Percentiles rank a stretch among this genome's conserved stretches.
Evolutionary conservation across 2,113 vertebrate species (phyloP).

Genomic region (Apistogramma diplotaenia): DNA sequence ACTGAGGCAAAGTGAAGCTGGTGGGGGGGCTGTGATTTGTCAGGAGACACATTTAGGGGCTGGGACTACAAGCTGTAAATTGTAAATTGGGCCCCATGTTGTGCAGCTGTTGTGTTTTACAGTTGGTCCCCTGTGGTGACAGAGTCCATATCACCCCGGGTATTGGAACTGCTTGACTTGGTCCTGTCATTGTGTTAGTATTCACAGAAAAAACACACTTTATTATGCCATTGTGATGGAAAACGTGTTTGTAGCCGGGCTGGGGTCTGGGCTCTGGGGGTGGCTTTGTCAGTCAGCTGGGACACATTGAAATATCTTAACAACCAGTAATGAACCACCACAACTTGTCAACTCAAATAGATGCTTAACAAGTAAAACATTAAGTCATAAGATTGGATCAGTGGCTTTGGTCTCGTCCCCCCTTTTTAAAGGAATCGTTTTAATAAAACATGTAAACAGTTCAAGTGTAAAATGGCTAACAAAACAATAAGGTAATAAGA

Average conservation of each 20-base stretch:
- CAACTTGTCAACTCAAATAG: not conserved
- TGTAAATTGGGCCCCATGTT: not conserved
- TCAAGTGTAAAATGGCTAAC: not conserved
- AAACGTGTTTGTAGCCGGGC: not conserved
- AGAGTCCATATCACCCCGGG: not conserved
- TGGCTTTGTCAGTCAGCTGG: not conserved
- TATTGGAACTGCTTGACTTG: not conserved
- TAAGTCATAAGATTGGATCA: not conserved
- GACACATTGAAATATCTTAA: not conserved
- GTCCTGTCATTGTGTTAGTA: not conserved
- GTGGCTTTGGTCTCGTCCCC: not conserved
- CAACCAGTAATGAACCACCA: not conserved
- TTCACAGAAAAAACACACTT: not conserved
- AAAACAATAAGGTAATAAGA: not conserved
- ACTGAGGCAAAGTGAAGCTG: not conserved
- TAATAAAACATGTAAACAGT: not conserved
- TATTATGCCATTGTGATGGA: not conserved
- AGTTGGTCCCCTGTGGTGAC: conserved; percentile 28
- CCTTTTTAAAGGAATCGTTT: no score
- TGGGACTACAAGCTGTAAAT: not conserved
- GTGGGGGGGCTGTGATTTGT: conserved; percentile 38
- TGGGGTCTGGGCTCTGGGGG: not conserved
- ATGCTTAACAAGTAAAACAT: not conserved
- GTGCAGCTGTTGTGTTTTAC: conserved; percentile 35
- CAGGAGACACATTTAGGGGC: not conserved